These are phyloP conservation scores for Tetranychus truncatus DNA, from an alignment of 2,888 invertebrate species.

Conservation along the genomic window DNA sequence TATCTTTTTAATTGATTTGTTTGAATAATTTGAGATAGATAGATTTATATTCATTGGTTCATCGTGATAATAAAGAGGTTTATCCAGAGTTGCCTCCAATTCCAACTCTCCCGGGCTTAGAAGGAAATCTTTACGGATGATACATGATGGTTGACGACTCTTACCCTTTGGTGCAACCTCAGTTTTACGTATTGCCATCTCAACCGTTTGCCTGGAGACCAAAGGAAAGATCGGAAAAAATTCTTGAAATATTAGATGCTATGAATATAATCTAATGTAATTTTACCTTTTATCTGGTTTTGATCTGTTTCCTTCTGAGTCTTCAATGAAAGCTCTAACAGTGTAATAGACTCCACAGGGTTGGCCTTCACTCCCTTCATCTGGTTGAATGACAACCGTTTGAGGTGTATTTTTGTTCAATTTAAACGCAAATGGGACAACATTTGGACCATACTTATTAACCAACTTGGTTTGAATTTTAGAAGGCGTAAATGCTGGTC, in stretches of 20 bases:
- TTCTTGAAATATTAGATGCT: not conserved
- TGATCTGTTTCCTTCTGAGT: slow-evolving; percentile 41
- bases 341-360: slow-evolving; percentile 77
- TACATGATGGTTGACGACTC: slow-evolving; percentile 76
- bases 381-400: slow-evolving; percentile 76
- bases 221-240: not conserved
- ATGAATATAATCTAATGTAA: not conserved
- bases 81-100: slow-evolving; percentile 72
- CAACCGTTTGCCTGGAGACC: slow-evolving; percentile 55
- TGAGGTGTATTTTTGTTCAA: slow-evolving; percentile 51
- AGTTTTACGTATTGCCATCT: slow-evolving; percentile 71
- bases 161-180: slow-evolving; percentile 78
- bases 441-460: slow-evolving; percentile 59
- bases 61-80: slow-evolving; percentile 62
- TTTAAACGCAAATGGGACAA: slow-evolving; percentile 60
- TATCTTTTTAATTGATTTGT: slow-evolving; percentile 84
- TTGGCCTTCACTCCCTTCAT: slow-evolving; percentile 53
- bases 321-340: slow-evolving; percentile 67
- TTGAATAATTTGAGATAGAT: slow-evolving; percentile 76
- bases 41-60: slow-evolving; percentile 77
- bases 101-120: slow-evolving; percentile 83
- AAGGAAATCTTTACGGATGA: slow-evolving; percentile 83
- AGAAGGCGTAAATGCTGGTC: not conserved
- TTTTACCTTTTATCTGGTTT: slow-evolving; percentile 30
- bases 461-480: slow-evolving; percentile 47